Evolutionary conservation across 2,113 vertebrate genomes (phyloP), one percentile per base, ranked within the genome.

Genomic region (Chloebia gouldiae): DNA sequence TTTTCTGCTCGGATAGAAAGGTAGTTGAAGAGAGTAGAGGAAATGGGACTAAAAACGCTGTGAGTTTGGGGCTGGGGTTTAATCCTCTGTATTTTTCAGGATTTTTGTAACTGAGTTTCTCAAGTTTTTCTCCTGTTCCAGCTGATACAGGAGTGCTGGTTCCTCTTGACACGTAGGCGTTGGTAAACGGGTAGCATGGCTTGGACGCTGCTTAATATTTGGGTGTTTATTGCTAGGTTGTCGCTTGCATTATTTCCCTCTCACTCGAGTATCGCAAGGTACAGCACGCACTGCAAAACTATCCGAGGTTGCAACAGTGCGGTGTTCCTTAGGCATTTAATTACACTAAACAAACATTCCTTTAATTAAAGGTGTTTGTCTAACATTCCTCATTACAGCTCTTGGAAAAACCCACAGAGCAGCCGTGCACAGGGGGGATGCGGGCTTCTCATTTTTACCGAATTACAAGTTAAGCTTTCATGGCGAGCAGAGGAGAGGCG

Each of bases 311-410:
- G 94, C 82, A 94, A 39, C 86, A 75, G 78, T 39, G 70, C 28
- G 92, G 81, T 80, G 85, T 82, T 96, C 87, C 90, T 80, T 80
- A 66, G 94, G 84, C 87, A 75, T 95, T 95, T 96, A 94, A 95
- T 96, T 96, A 95, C 94, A 88, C 95, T 93, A 95, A 95, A 95
- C 95, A 96, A 96, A 94, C 96, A 94, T 97, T 91, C 94, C 93
- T 97, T 96, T 96, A 95, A 96, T 96, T 95, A 96, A 96, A 96
- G 93, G 90, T 95, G 94, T 95, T 96, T 96, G 93, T 92, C 94
- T 95, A 97, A 93, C 94, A 91, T 95, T 96, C 95, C 85, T 95
- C 89, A 77, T 96, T 90, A 90, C 84, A 73, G 78, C 91, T 69
- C 92, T 90, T 75, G 96, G 94, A 97, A 97, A 96, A 95, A 94